Base-by-base conservation (phyloP, 2,888 invertebrate species). In the Nectonema munidae region DNA sequence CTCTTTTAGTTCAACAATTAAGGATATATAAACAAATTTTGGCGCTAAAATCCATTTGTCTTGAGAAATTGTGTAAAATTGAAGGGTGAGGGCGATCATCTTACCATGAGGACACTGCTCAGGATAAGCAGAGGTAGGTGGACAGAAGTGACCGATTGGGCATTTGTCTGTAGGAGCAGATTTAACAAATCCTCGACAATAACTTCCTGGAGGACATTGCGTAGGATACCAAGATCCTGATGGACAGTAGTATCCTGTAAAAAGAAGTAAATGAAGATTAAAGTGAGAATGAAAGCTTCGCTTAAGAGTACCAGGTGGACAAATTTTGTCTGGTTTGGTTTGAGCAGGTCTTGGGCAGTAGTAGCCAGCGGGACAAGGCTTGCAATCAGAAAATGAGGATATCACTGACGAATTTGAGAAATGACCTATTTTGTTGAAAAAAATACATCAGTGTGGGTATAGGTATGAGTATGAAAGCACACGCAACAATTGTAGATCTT, bases 61-160 rank as follows among this genome's bases (percentile, higher is more conserved):
- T n/a, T n/a, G n/a, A n/a, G n/a, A n/a, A n/a, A n/a, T n/a, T n/a
- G n/a, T n/a, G n/a, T n/a, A n/a, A n/a, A n/a, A n/a, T n/a, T n/a
- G n/a, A n/a, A n/a, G n/a, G n/a, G n/a, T n/a, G n/a, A n/a, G n/a
- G n/a, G n/a, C n/a, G n/a, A n/a, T n/a, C n/a, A n/a, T n/a, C n/a
- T n/a, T 18, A 34, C 35, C 35, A 34, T 34, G 35, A 11, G 35
- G 35, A 19, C 35, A 34, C 20, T 34, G 35, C 15, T 34, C 35
- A 5, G 35, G 35, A 14, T 34, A 34, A 6, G 35, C 17, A 5
- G 35, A 34, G 14, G 35, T 20, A 4, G 35, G 35, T 18, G 35
- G 35, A 34, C 35, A 34, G 17, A 34, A 34, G 20, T 34, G 35
- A 6, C 35, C 35, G 4, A 34, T 11, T 16, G 35, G 35, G 20